phyloP scores from a whole-genome alignment of 2,888 invertebrate species.

The Pollenia angustigena region DNA sequence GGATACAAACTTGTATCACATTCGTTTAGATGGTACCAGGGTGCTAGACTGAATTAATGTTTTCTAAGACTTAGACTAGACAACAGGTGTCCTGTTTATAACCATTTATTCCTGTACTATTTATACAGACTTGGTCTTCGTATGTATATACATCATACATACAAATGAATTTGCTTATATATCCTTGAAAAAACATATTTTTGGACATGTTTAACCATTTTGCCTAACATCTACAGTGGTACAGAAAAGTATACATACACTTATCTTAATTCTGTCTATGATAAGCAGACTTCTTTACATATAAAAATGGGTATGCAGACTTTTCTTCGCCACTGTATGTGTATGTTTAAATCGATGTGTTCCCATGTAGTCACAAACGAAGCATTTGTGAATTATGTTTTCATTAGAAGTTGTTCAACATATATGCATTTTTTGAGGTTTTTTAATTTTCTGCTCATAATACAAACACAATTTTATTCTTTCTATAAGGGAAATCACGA shows the following conservation, averaged over 20 bases:
- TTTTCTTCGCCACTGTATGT: neutral
- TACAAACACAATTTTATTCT: neutral
- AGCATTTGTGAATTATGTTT: conserved; percentile 56
- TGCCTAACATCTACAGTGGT: neutral
- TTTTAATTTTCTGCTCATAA: conserved; percentile 53
- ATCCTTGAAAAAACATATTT: neutral
- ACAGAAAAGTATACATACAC: neutral
- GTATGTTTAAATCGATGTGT: neutral
- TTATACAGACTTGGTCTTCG: neutral
- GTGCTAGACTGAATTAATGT: conserved; percentile 25
- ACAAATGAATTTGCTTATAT: neutral
- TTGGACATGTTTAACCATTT: conserved; percentile 8
- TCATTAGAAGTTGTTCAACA: conserved; percentile 48
- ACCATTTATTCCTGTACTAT: neutral
- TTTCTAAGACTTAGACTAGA: conserved; percentile 38
- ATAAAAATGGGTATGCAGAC: no score
- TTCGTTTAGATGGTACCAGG: neutral
- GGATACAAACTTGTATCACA: neutral
- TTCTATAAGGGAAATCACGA: no score
- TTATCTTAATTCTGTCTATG: neutral
- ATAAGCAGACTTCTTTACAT: no score
- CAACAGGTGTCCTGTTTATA: conserved; percentile 61
- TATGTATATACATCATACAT: neutral
- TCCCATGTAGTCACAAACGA: neutral
- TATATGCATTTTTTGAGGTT: conserved; percentile 56